Base-by-base conservation (phyloP, 1,140 invertebrate species). In the Drosophila carrolli region DNA sequence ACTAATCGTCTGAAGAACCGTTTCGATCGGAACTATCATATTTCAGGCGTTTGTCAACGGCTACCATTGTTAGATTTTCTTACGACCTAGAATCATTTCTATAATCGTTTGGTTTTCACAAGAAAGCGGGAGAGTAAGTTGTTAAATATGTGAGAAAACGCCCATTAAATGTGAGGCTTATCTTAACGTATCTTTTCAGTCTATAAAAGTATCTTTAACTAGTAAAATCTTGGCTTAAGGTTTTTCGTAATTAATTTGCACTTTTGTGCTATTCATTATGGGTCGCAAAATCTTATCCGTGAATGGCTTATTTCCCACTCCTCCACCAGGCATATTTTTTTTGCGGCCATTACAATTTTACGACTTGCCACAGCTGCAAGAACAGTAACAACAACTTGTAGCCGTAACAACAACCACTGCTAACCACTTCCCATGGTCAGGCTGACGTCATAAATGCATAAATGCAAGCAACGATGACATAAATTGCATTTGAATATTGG, bases 401-500 rank as follows among this genome's bases (percentile, higher is more conserved):
- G 48, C 23, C 37, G 11, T 61, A 62, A 16, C 23, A 62, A 72
- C 65, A 40, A 43, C 37, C 37, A 62, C 62, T 70, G 63, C 59
- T 65, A 86, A 73, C 82, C 75, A 88, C 75, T 79, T 65, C 67
- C 65, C 79, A 86, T 76, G 82, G 83, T 54, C 84, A 83, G 60
- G 82, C 75, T 86, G 83, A 86, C 83, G 83, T 86, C 83, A 86
- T 86, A 79, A 59, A 62, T 65, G 68, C 73, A 84, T 73, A 84
- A 76, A 85, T 75, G 70, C 79, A 61, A 65, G 57, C 73, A 57
- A 63, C 83, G 83, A 88, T 86, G 84, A 86, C 83, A 88, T 86
- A 86, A 86, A 86, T 88, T 83, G 83, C 79, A 88, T 88, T 86
- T 88, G 84, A 88, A 86, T 86, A 79, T 86, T 86, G 83, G 83